These are phyloP conservation scores for Sprattus sprattus DNA, from an alignment of 2,113 vertebrate species.

Conservation along the genomic window DNA sequence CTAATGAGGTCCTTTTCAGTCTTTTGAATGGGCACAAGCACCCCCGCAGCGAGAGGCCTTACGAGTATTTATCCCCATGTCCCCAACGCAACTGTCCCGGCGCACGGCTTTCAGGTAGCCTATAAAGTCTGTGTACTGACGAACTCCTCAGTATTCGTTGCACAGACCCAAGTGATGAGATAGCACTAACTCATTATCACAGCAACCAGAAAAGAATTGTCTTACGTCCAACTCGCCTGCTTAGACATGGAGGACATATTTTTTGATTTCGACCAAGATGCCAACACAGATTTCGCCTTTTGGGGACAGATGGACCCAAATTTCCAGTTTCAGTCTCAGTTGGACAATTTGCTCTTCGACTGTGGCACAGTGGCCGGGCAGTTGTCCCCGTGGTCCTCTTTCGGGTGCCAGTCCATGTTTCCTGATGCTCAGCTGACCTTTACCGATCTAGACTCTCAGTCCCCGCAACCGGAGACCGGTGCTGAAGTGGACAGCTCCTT, in stretches of 20 bases:
- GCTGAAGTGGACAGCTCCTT: conserved; percentile 68
- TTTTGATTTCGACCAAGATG: conserved; percentile 66
- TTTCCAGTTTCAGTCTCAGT: conserved; percentile 57
- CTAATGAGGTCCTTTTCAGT: conserved; percentile 65
- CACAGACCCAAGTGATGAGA: background rate
- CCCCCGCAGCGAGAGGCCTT: conserved; percentile 58
- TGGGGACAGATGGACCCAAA: conserved; percentile 66
- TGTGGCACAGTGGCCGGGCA: conserved; percentile 51
- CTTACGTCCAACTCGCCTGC: background rate
- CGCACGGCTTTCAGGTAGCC: conserved; percentile 34
- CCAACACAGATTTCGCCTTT: conserved; percentile 59
- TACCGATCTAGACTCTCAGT: conserved; percentile 58
- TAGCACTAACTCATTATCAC: background rate
- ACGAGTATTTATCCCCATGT: conserved; percentile 69
- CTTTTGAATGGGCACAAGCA: conserved; percentile 56
- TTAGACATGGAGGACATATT: conserved; percentile 68
- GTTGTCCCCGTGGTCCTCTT: conserved; percentile 57
- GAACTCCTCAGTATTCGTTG: conserved; percentile 19
- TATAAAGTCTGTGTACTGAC: conserved; percentile 27
- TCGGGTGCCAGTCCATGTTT: conserved; percentile 54
- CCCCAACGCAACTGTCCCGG: conserved; percentile 16
- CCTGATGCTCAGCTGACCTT: conserved; percentile 63
- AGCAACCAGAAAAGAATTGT: background rate
- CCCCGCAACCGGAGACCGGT: conserved; percentile 45
- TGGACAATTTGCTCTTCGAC: conserved; percentile 66